Conservation (phyloP, 2,113 vertebrate species). For the Melanocharis versteri region DNA sequence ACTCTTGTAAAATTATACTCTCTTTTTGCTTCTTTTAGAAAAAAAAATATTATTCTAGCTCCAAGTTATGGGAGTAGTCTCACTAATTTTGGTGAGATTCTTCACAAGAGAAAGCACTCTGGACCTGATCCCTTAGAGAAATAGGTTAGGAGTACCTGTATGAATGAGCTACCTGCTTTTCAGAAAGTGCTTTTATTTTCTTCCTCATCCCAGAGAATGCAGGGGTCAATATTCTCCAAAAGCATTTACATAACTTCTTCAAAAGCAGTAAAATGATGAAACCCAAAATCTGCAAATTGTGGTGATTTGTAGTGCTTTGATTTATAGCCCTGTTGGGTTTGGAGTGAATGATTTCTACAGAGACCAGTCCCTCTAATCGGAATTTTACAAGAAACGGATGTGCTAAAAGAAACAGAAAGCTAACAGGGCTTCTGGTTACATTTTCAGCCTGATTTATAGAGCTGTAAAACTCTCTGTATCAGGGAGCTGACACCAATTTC, state of each 20-base stretch:
- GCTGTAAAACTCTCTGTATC: slow-evolving; percentile 67
- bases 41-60: not conserved
- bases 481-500: slow-evolving; percentile 62
- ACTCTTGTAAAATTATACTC: not conserved
- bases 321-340: slow-evolving; percentile 59
- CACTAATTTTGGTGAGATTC: not conserved
- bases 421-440: slow-evolving; percentile 67
- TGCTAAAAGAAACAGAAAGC: slow-evolving; percentile 69
- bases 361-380: slow-evolving; percentile 65
- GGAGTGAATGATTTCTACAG: slow-evolving; percentile 61
- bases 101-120: not conserved
- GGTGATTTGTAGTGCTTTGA: slow-evolving; percentile 59
- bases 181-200: not conserved
- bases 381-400: slow-evolving; percentile 73
- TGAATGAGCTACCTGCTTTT: not conserved
- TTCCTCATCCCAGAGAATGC: not conserved
- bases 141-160: not conserved
- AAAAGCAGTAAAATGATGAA: slow-evolving; percentile 53
- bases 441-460: slow-evolving; percentile 70
- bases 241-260: not conserved
- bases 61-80: not conserved
- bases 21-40: not conserved
- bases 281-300: slow-evolving; percentile 30
- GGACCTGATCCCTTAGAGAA: not conserved
- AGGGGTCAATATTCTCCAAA: not conserved